Percentiles rank a stretch among this genome's conserved stretches.
These are phyloP conservation scores for Patagioenas fasciata DNA, from an alignment of 2,113 vertebrate species.

Conservation along the genomic window DNA sequence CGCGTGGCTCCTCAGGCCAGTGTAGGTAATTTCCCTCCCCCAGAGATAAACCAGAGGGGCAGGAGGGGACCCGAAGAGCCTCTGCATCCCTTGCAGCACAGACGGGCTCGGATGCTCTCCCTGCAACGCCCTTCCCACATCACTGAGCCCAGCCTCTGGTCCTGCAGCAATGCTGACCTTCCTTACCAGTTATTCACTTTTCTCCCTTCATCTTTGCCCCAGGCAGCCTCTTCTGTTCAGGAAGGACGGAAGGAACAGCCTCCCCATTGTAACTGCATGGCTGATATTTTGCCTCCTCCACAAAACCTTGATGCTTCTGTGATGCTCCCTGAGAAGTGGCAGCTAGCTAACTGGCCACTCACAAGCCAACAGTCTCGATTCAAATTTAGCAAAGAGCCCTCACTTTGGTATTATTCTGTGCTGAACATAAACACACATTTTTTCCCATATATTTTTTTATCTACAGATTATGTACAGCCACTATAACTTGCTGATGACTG, in stretches of 20 bases:
- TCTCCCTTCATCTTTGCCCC: background rate
- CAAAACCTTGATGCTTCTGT: background rate
- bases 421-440: background rate
- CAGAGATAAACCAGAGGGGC: background rate
- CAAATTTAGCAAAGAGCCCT: background rate
- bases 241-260: background rate
- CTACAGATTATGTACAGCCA: background rate
- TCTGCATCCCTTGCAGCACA: background rate
- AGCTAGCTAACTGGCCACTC: background rate
- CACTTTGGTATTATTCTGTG: background rate
- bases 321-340: background rate
- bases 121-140: background rate
- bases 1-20: background rate
- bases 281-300: background rate
- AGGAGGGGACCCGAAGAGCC: background rate
- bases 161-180: background rate
- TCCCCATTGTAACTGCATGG: fast-evolving
- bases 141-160: background rate
- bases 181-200: background rate
- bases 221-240: background rate
- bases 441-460: background rate
- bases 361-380: background rate
- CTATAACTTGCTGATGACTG: background rate
- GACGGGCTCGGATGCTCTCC: fast-evolving
- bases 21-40: background rate